Percentiles rank a stretch among this genome's conserved stretches.
Conservation (phyloP, 2,888 invertebrate species). For the Eueremaeus valkanovi region DNA sequence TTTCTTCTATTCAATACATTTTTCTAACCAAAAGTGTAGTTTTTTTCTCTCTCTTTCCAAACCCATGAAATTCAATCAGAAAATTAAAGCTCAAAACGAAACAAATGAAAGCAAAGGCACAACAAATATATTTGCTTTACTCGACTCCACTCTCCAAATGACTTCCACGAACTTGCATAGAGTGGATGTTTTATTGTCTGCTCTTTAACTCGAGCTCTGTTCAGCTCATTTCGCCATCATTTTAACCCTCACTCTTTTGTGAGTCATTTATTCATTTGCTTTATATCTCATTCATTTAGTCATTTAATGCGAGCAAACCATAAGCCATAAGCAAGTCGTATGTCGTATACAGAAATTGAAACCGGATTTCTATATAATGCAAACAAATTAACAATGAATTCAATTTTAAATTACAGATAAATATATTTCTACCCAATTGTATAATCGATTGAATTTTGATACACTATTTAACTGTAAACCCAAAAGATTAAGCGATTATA, state of each 20-base stretch:
- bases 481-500: too few relatives aligned
- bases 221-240: too few relatives aligned
- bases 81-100: background rate
- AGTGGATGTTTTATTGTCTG: background rate
- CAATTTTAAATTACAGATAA: background rate
- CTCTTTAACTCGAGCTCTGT: too few relatives aligned
- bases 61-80: background rate
- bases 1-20: background rate
- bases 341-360: background rate
- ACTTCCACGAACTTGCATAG: too few relatives aligned
- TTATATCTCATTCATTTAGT: background rate
- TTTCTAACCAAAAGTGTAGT: background rate
- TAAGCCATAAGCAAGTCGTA: background rate
- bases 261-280: background rate
- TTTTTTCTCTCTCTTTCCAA: too few relatives aligned
- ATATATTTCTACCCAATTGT: background rate
- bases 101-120: background rate
- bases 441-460: background rate
- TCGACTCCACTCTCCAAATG: background rate
- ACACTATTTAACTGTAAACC: too few relatives aligned
- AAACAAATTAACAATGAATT: background rate
- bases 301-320: too few relatives aligned
- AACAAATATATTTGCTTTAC: background rate
- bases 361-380: conserved; percentile 9
- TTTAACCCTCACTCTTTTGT: too few relatives aligned